A percentile compares a stretch with the other conserved stretches of the same genome.
These are phyloP conservation scores for Osedax frankpressi DNA, from an alignment of 2,888 invertebrate genomes.

Conservation along the genomic window DNA sequence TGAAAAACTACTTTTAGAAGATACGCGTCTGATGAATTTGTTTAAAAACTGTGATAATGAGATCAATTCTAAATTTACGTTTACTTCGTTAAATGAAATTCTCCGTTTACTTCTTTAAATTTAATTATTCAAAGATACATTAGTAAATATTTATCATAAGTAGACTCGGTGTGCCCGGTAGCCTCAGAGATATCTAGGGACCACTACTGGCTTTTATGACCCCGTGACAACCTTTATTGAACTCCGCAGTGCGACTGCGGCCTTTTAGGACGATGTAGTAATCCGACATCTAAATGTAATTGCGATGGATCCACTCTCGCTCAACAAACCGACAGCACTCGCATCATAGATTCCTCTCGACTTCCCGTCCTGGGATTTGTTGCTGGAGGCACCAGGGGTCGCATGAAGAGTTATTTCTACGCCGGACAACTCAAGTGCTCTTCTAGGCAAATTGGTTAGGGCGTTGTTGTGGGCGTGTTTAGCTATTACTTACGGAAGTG, in stretches of 20 bases:
- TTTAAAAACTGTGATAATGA: no score
- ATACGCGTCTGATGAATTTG: no score
- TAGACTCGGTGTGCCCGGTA: no score
- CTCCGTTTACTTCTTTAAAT: no score
- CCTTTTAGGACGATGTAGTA: conserved; percentile 26
- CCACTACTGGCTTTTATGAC: no score
- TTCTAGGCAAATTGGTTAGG: conserved; percentile 30
- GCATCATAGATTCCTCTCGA: conserved; percentile 24
- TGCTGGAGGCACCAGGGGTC: background rate
- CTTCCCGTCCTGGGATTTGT: conserved; percentile 27
- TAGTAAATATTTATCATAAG: no score
- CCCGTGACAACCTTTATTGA: background rate
- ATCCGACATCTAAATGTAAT: conserved; percentile 26
- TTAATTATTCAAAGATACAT: no score
- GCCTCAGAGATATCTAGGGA: no score
- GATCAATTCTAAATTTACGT: no score
- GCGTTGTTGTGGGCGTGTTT: background rate
- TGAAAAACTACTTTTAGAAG: no score
- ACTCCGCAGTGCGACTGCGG: conserved; percentile 31
- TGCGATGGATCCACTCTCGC: conserved; percentile 28
- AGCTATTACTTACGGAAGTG: no score
- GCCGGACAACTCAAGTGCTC: conserved; percentile 29
- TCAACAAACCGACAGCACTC: conserved; percentile 25
- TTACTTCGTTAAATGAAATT: no score
- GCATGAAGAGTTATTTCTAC: conserved; percentile 13